Conservation (phyloP, 2,113 vertebrate species). For the Malurus cyaneus region DNA sequence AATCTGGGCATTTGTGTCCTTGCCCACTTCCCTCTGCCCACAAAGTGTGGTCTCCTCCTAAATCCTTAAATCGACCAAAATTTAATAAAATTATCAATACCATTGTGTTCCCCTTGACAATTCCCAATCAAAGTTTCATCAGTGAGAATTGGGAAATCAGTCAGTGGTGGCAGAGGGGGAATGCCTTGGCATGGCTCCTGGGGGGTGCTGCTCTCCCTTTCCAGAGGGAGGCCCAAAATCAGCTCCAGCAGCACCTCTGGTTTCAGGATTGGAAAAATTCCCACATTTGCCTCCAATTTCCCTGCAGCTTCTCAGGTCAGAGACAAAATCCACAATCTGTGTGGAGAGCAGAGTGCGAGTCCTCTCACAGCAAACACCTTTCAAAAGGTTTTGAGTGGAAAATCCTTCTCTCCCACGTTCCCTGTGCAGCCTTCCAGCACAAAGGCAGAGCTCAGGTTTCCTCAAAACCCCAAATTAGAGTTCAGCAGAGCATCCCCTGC, state of each 20-base stretch:
- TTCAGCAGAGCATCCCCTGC: background rate
- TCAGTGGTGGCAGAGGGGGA: background rate
- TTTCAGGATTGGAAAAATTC: too few relatives aligned
- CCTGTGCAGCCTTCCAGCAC: background rate
- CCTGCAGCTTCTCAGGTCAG: too few relatives aligned
- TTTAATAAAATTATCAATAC: background rate
- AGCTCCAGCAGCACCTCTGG: too few relatives aligned
- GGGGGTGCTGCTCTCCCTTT: background rate
- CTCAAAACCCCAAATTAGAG: background rate
- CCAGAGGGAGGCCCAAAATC: too few relatives aligned
- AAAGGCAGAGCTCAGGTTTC: background rate
- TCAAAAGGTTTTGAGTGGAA: background rate
- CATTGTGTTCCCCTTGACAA: background rate
- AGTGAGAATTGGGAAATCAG: background rate
- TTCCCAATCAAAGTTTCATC: background rate
- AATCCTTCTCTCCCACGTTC: background rate
- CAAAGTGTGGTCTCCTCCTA: background rate
- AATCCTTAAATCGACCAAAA: background rate
- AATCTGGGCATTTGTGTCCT: rapidly evolving
- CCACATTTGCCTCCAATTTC: too few relatives aligned
- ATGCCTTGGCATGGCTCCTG: background rate
- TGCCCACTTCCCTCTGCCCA: background rate
- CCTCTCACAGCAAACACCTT: too few relatives aligned
- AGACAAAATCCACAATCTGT: too few relatives aligned
- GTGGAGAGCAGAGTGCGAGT: too few relatives aligned